Evolutionary conservation across 64 coral and sea anemone species (phyloP).

Genomic region (Stichodactyla helianthus): DNA sequence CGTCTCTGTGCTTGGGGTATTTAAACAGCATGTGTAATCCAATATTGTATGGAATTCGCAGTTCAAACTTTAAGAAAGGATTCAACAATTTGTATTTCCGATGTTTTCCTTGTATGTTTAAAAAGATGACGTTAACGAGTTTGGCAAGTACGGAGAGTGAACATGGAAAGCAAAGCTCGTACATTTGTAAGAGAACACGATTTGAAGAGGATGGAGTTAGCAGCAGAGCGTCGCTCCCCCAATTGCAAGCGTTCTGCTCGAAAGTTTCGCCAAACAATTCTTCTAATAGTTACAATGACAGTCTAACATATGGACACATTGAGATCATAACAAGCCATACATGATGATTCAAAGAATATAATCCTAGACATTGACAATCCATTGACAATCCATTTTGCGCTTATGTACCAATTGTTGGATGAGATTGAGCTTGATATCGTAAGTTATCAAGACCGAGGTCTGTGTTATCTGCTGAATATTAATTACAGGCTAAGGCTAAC

Average conservation of each 20-base stretch:
- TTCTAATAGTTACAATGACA: neutral
- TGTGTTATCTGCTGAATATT: no score
- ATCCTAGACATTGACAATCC: no score
- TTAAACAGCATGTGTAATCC: conserved; percentile 73
- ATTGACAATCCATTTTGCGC: no score
- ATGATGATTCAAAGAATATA: no score
- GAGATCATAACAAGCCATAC: neutral
- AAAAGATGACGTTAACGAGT: neutral
- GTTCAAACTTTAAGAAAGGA: conserved; percentile 45
- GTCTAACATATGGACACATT: neutral
- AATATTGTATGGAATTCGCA: conserved; percentile 53
- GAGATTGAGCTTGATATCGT: no score
- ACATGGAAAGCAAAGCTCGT: neutral
- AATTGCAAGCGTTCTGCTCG: neutral
- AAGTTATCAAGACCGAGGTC: no score
- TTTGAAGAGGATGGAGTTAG: neutral
- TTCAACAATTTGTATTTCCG: conserved; percentile 1
- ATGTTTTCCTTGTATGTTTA: conserved; percentile 1
- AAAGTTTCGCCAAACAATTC: neutral
- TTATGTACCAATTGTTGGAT: no score
- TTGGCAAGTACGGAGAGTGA: neutral
- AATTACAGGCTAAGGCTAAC: no score
- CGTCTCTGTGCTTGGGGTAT: conserved; percentile 38
- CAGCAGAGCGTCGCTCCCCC: neutral
- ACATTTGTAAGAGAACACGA: neutral